Conservation (phyloP, 2,113 vertebrate genomes). For the Xiphorhynchus elegans region DNA sequence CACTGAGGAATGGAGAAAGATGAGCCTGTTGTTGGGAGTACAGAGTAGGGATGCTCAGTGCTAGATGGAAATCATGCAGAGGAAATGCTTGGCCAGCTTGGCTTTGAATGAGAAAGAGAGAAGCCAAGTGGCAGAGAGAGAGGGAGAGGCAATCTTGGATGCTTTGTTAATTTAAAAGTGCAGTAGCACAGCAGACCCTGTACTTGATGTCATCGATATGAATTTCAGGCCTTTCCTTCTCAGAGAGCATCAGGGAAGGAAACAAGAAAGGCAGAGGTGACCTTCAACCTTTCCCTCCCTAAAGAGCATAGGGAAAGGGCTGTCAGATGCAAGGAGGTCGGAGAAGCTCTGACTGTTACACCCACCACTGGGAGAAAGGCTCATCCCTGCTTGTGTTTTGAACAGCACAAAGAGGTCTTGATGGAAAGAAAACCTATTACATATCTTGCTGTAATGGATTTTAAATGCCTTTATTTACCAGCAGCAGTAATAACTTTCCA, state of each 20-base stretch:
- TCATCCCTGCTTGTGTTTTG: not conserved
- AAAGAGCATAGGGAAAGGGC: slow-evolving; percentile 2
- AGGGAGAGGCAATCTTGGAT: not conserved
- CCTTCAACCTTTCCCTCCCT: slow-evolving; percentile 43
- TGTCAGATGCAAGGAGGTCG: slow-evolving; percentile 22
- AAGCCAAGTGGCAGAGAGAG: not conserved
- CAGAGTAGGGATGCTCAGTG: not conserved
- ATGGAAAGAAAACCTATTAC: not conserved
- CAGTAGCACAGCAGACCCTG: not conserved
- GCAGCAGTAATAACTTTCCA: not conserved
- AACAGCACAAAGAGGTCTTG: not conserved
- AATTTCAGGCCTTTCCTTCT: slow-evolving; percentile 33
- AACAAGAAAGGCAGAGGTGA: slow-evolving; percentile 33
- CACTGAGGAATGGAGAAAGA: not conserved
- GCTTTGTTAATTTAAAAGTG: not conserved
- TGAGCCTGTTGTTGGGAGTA: not conserved
- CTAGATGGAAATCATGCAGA: not conserved
- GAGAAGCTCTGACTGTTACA: not conserved
- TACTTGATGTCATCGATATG: not conserved
- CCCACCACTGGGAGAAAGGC: not conserved
- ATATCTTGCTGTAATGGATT: not conserved
- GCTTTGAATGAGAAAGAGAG: not conserved
- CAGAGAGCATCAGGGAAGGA: not conserved
- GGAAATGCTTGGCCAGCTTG: not conserved
- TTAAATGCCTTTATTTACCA: slow-evolving; percentile 7